Conservation (phyloP, 2,888 invertebrate species). For the Anthrax anthrax region DNA sequence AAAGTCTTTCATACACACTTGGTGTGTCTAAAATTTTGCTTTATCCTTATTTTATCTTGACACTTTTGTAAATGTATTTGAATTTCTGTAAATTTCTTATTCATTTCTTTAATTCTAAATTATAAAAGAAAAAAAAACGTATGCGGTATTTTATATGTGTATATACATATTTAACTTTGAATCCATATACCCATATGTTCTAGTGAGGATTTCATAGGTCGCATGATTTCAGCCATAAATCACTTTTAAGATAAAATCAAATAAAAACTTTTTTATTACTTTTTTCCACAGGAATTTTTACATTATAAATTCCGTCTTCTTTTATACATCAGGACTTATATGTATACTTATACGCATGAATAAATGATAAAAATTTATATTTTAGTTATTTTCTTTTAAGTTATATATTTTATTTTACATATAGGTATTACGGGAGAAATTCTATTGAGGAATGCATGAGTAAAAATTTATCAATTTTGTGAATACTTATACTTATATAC, state of each 20-base stretch:
- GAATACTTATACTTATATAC: no score
- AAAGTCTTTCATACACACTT: background rate
- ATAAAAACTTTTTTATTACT: constrained; percentile 7
- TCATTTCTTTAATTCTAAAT: background rate
- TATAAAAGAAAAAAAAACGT: no score
- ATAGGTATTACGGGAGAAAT: background rate
- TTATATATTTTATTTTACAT: no score
- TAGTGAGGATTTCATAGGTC: background rate
- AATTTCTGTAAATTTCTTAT: background rate
- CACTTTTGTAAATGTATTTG: background rate
- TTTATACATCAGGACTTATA: background rate
- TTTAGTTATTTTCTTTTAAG: background rate
- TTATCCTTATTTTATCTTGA: constrained; percentile 5
- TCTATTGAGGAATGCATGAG: background rate
- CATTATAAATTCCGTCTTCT: background rate
- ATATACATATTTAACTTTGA: constrained; percentile 1
- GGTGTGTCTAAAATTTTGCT: constrained; percentile 2
- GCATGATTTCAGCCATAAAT: constrained; percentile 9
- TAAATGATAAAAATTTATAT: no score
- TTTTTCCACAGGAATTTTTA: constrained; percentile 6
- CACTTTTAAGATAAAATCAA: constrained; percentile 11
- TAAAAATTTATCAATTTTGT: no score
- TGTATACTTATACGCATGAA: no score
- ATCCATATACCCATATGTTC: background rate
- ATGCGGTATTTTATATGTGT: background rate